Evolutionary conservation across 2,113 vertebrate genomes (phyloP).

Genomic region (Rhinoderma darwinii): DNA sequence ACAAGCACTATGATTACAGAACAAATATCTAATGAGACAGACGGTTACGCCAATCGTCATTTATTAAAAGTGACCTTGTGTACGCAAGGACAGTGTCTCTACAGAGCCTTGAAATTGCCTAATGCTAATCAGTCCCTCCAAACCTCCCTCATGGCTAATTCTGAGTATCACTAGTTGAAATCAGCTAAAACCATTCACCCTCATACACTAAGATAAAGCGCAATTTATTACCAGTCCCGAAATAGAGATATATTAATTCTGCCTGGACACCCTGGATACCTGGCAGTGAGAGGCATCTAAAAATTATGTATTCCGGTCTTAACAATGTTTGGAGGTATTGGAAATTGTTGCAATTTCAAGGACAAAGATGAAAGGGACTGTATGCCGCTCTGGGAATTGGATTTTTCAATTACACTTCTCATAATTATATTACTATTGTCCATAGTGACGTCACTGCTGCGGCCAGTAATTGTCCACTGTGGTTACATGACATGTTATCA

Average conservation of each 20-base stretch:
- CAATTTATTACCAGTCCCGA: neutral
- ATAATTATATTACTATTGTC: neutral
- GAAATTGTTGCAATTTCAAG: neutral
- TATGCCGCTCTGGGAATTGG: neutral
- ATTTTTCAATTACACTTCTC: neutral
- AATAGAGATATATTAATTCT: neutral
- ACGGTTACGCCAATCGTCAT: slow-evolving; percentile 51
- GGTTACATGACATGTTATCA: neutral
- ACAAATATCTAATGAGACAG: slow-evolving; percentile 55
- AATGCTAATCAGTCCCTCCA: slow-evolving; percentile 45
- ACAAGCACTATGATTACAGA: slow-evolving; percentile 21
- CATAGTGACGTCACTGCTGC: neutral
- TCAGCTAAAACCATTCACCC: neutral
- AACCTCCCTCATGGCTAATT: slow-evolving; percentile 43
- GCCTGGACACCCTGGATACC: neutral
- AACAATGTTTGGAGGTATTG: neutral
- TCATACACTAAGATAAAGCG: neutral
- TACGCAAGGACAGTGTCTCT: slow-evolving; percentile 28
- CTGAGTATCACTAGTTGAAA: slow-evolving; percentile 35
- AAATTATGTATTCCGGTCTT: neutral
- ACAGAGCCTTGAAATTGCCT: slow-evolving; percentile 47
- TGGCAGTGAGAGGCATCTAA: neutral
- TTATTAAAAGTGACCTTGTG: slow-evolving; percentile 57
- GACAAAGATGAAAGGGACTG: neutral
- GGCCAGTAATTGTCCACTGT: neutral